phyloP scores from a whole-genome alignment of 2,888 invertebrate species.

The Oasisia sp. region DNA sequence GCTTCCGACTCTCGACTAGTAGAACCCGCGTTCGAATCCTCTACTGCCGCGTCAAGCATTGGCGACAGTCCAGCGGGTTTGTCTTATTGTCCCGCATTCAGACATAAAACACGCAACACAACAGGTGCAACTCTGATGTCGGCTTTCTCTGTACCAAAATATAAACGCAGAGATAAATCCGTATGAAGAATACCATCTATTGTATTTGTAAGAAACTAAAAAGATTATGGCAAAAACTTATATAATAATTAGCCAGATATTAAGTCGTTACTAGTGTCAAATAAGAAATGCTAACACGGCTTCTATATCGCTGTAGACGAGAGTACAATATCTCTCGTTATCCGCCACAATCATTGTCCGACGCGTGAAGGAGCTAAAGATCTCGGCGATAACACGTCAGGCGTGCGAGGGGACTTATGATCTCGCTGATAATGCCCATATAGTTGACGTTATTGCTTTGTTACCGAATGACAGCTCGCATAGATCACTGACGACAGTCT shows the following conservation, averaged over 20 bases:
- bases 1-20: too few relatives aligned
- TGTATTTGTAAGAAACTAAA: background rate
- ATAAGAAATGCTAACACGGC: background rate
- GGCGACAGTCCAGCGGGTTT: too few relatives aligned
- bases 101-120: too few relatives aligned
- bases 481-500: background rate
- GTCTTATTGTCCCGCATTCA: too few relatives aligned
- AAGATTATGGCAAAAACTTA: background rate
- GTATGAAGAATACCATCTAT: too few relatives aligned
- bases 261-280: background rate
- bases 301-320: background rate
- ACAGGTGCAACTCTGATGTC: too few relatives aligned
- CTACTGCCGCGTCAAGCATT: too few relatives aligned
- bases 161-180: too few relatives aligned
- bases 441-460: slow-evolving; percentile 1
- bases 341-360: background rate
- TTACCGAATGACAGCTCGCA: background rate
- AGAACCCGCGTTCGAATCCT: too few relatives aligned
- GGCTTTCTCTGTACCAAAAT: too few relatives aligned
- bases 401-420: background rate
- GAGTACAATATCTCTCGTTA: background rate
- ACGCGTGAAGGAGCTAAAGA: background rate
- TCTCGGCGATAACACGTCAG: background rate
- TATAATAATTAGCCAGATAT: background rate
- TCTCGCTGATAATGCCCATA: background rate